A percentile compares a stretch with the other conserved stretches of the same genome.
These are phyloP conservation scores for Diuraphis noxia DNA, from an alignment of 1,140 invertebrate species.

Conservation along the genomic window DNA sequence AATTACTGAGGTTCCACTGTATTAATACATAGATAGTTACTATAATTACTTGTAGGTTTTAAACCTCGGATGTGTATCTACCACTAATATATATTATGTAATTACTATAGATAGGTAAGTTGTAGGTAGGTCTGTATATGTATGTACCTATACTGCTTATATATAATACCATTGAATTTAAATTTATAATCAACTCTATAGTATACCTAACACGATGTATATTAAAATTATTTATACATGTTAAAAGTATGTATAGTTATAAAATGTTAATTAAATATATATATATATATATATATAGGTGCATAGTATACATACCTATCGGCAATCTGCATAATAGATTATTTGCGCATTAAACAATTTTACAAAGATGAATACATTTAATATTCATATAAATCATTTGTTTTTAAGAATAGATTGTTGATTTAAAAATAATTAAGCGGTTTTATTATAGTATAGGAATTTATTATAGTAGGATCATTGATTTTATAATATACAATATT, in stretches of 20 bases:
- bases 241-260: neutral
- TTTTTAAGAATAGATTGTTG: neutral
- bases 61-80: neutral
- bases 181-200: neutral
- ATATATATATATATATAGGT: too few species aligned
- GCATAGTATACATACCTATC: neutral
- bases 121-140: neutral
- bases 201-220: neutral
- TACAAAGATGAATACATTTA: neutral
- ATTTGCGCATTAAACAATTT: too few species aligned
- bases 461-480: too few species aligned
- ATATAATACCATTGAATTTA: neutral
- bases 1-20: too few species aligned
- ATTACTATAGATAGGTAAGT: neutral
- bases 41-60: too few species aligned
- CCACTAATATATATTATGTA: neutral
- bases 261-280: slow-evolving; percentile 7
- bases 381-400: neutral
- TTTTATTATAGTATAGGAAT: neutral
- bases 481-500: too few species aligned
- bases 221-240: neutral
- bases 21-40: too few species aligned
- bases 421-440: neutral
- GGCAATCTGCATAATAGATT: neutral
- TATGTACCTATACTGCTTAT: too few species aligned